These are phyloP conservation scores for Julus scandinavius DNA, from an alignment of 2,888 invertebrate genomes.

Conservation along the genomic window DNA sequence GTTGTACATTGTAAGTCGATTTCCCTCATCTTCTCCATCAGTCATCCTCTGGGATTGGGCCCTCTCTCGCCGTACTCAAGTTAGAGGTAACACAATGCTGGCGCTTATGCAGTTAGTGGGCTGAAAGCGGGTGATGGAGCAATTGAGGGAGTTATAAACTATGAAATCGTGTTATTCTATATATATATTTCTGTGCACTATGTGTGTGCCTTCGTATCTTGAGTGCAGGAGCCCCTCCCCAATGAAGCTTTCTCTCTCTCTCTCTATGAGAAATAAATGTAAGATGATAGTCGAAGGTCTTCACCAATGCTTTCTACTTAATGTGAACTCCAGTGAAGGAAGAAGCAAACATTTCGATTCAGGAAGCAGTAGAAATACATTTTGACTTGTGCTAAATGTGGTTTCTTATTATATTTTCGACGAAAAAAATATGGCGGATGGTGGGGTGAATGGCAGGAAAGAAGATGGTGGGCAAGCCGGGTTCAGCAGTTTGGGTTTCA, in stretches of 20 bases:
- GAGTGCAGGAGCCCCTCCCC: slow-evolving; percentile 26
- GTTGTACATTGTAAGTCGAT: slow-evolving; percentile 35
- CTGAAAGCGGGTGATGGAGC: slow-evolving; percentile 17
- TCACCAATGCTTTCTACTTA: slow-evolving; percentile 34
- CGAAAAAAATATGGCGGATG: background rate
- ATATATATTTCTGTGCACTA: background rate
- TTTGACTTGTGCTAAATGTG: slow-evolving; percentile 5
- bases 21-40: slow-evolving; percentile 39
- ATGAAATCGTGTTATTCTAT: slow-evolving; percentile 30
- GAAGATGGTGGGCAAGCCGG: background rate
- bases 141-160: slow-evolving; percentile 42
- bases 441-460: background rate
- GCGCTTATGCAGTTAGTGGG: slow-evolving; percentile 30
- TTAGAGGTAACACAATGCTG: slow-evolving; percentile 31
- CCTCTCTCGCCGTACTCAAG: slow-evolving; percentile 28
- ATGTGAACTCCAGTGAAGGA: background rate
- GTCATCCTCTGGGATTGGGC: slow-evolving; percentile 42
- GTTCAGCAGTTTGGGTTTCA: background rate
- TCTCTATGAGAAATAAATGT: slow-evolving; percentile 40
- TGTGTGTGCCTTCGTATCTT: background rate
- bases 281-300: slow-evolving; percentile 39
- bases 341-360: slow-evolving; percentile 39
- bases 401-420: background rate
- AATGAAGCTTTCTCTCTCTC: background rate
- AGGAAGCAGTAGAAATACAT: slow-evolving; percentile 27